Evolutionary conservation across 2,113 vertebrate species (phyloP), one percentile per base, ranked within the genome.

Genomic region (Antechinus stuartii): DNA sequence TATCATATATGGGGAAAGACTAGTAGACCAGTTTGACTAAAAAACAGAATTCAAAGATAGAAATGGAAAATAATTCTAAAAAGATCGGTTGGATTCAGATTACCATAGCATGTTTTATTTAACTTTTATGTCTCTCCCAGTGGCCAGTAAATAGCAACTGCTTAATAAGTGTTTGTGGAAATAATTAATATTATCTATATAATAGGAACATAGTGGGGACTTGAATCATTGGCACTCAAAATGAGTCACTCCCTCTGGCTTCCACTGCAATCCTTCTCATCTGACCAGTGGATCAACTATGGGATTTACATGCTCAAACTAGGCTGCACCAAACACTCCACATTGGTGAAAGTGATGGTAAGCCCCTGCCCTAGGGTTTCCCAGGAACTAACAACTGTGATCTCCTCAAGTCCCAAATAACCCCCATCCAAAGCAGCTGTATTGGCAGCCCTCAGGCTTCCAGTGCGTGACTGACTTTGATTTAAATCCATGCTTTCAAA

Each of bases 401-500:
- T 84, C 68, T 84, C 68, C 68, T 84, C 19, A 84, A 19, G 68
- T 42, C 68, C 68, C 68, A 84, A 84, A 42, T 84, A 84, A 84
- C 68, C 68, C 68, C 68, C n/a, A 84, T 23, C n/a, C 68, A 84
- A 84, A 84, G 68, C 68, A 84, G 68, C 68, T 84, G 68, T n/a
- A 84, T 84, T 84, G 68, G 68, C 68, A 84, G 68, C 68, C 68
- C 68, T 42, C n/a, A 94, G 35, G 53, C 27, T 46, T 56, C 27
- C 93, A 93, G 90, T 54, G 54, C 56, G 4, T 91, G 2, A 93
- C 16, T 89, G 57, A 90, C 4, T 95, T 89, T 54, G 47, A 90
- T 94, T 84, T 91, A 94, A 93, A 94, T 91, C 25, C 4, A 92
- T 24, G 89, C 30, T 25, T 91, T 46, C 91, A 54, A 30, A 53